These are phyloP conservation scores for Notothenia rossii DNA, from an alignment of 2,113 vertebrate genomes.

Conservation along the genomic window DNA sequence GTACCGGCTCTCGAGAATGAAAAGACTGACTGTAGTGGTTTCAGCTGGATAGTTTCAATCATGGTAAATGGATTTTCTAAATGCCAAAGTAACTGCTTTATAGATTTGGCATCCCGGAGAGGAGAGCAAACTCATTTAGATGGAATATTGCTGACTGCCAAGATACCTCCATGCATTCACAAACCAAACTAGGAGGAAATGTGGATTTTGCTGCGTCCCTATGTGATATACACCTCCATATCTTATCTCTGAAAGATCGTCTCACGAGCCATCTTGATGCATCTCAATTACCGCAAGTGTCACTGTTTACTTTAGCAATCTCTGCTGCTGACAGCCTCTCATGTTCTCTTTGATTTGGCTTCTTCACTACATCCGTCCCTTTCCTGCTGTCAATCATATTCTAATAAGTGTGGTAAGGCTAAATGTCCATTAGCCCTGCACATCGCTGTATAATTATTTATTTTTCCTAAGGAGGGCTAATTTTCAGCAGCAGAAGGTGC, in stretches of 20 bases:
- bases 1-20: slow-evolving; percentile 65
- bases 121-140: slow-evolving; percentile 78
- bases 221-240: slow-evolving; percentile 44
- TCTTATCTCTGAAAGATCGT: slow-evolving; percentile 58
- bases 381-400: slow-evolving; percentile 4
- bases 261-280: slow-evolving; percentile 46
- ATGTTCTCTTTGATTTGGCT: slow-evolving; percentile 28
- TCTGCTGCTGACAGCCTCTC: slow-evolving; percentile 15
- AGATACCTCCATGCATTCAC: slow-evolving; percentile 57
- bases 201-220: slow-evolving; percentile 40
- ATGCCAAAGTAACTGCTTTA: slow-evolving; percentile 81
- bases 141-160: slow-evolving; percentile 75
- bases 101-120: slow-evolving; percentile 72
- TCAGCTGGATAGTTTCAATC: slow-evolving; percentile 83
- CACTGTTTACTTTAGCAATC: slow-evolving; percentile 34
- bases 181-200: slow-evolving; percentile 51
- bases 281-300: slow-evolving; percentile 63
- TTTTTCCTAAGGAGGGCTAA: not conserved
- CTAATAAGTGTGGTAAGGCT: not conserved
- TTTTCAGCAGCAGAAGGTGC: not conserved
- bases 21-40: slow-evolving; percentile 76
- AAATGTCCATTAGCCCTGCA: not conserved
- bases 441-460: not conserved
- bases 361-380: not conserved
- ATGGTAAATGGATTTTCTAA: slow-evolving; percentile 82